Conservation (phyloP, 2,888 invertebrate genomes). For the Eurois occulta region DNA sequence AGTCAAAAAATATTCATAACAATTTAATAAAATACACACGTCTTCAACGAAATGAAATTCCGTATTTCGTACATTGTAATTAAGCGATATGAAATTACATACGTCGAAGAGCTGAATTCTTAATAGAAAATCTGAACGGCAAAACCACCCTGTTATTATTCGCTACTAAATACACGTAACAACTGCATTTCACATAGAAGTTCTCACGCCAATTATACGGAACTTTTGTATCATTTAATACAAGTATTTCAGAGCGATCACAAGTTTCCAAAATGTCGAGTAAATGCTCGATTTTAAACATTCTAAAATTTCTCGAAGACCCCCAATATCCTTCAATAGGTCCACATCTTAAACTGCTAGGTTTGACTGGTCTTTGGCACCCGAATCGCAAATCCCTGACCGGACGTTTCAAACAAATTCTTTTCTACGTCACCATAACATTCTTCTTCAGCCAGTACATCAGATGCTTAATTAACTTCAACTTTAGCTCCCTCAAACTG, state of each 20-base stretch:
- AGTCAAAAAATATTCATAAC: slow-evolving; percentile 24
- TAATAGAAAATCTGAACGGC: slow-evolving; percentile 72
- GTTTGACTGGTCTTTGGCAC: slow-evolving; percentile 76
- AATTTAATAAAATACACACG: slow-evolving; percentile 50
- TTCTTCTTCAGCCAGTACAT: slow-evolving; percentile 80
- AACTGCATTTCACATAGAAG: slow-evolving; percentile 70
- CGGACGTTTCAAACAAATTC: slow-evolving; percentile 70
- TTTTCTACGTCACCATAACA: slow-evolving; percentile 71
- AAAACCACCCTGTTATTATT: slow-evolving; percentile 74
- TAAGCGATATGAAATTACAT: slow-evolving; percentile 70
- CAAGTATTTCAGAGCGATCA: slow-evolving; percentile 19
- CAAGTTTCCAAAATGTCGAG: slow-evolving; percentile 44
- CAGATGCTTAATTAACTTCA: slow-evolving; percentile 73
- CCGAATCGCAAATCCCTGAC: slow-evolving; percentile 65
- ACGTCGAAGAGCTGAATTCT: slow-evolving; percentile 63
- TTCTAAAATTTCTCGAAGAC: slow-evolving; percentile 73
- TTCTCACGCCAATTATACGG: slow-evolving; percentile 73
- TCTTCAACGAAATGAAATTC: slow-evolving; percentile 41
- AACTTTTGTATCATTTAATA: slow-evolving; percentile 49
- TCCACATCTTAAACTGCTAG: slow-evolving; percentile 75
- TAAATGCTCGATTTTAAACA: slow-evolving; percentile 25
- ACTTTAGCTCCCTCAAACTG: slow-evolving; percentile 70
- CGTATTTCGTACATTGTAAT: slow-evolving; percentile 56
- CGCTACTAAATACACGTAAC: slow-evolving; percentile 71
- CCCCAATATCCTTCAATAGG: slow-evolving; percentile 77